A percentile compares a stretch with the other conserved stretches of the same genome.
Conservation (phyloP, 2,888 invertebrate species). For the Aphrophora alni region DNA sequence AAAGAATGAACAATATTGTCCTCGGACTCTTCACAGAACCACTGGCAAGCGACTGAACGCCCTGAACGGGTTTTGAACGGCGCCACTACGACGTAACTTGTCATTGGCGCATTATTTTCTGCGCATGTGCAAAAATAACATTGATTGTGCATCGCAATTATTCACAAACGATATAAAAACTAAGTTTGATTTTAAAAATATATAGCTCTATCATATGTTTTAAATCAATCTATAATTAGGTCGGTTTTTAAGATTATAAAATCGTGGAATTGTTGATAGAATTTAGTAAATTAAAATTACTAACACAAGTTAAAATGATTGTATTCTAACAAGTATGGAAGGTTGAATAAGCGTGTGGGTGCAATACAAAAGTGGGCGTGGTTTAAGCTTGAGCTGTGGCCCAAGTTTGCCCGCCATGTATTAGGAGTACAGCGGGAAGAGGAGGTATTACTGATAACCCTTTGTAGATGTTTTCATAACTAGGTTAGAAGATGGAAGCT, state of each 20-base stretch:
- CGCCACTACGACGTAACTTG: background rate
- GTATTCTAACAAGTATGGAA: background rate
- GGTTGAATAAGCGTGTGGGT: background rate
- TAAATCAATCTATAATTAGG: too few species aligned
- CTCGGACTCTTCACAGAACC: background rate
- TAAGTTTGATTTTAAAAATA: too few species aligned
- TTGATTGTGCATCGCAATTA: background rate
- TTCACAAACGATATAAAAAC: too few species aligned
- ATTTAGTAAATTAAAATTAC: too few species aligned
- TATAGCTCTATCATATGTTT: too few species aligned
- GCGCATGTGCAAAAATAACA: background rate
- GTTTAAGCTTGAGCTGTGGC: background rate
- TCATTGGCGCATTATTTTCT: background rate
- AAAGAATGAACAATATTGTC: background rate
- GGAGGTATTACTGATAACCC: background rate
- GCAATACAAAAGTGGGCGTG: background rate
- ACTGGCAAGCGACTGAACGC: background rate
- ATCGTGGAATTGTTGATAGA: too few species aligned
- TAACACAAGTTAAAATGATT: too few species aligned
- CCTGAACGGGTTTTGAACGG: background rate
- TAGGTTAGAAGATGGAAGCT: background rate
- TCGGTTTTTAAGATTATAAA: too few species aligned
- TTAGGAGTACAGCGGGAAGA: background rate
- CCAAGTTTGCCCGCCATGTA: constrained; percentile 5
- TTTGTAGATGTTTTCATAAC: background rate